Evolutionary conservation across 2,888 invertebrate species (phyloP).

Genomic region (Sinopyrophorus schimmeli): DNA sequence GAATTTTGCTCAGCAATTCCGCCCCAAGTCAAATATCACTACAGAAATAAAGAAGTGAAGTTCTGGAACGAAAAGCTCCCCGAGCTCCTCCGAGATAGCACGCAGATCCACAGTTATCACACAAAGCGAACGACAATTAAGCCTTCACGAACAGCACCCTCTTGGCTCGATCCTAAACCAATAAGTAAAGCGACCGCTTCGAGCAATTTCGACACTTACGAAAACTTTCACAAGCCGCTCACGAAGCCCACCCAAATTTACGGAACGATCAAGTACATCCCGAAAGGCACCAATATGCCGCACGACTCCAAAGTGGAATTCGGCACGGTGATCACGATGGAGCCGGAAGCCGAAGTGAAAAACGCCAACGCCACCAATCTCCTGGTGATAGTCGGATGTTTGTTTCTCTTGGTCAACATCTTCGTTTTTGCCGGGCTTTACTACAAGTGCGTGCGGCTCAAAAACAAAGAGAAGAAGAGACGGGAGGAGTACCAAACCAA

Average conservation of each 20-base stretch:
- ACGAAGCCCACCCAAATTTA: slow-evolving; percentile 27
- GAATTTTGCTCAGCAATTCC: slow-evolving; percentile 72
- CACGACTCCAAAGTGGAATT: slow-evolving; percentile 34
- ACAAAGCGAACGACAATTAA: slow-evolving; percentile 13
- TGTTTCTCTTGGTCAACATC: slow-evolving; percentile 74
- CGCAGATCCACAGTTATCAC: slow-evolving; percentile 32
- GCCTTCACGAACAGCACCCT: slow-evolving; percentile 18
- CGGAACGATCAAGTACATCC: slow-evolving; percentile 21
- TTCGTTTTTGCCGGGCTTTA: slow-evolving; percentile 70
- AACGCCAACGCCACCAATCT: slow-evolving; percentile 64
- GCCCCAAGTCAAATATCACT: slow-evolving; percentile 72
- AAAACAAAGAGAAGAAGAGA: slow-evolving; percentile 58
- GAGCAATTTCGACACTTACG: slow-evolving; percentile 40
- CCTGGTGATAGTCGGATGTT: slow-evolving; percentile 66
- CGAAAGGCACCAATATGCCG: not conserved
- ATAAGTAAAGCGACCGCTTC: slow-evolving; percentile 10
- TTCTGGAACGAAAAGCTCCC: slow-evolving; percentile 87
- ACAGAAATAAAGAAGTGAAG: slow-evolving; percentile 75
- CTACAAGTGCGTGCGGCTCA: slow-evolving; percentile 65
- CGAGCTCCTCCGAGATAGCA: slow-evolving; percentile 64
- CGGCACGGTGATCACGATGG: slow-evolving; percentile 53
- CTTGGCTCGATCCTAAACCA: slow-evolving; percentile 18
- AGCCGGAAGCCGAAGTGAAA: slow-evolving; percentile 47
- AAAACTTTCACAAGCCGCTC: slow-evolving; percentile 36
- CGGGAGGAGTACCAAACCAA: slow-evolving; percentile 56